Conservation (phyloP, 2,888 invertebrate genomes). For the Eristalis pertinax region DNA sequence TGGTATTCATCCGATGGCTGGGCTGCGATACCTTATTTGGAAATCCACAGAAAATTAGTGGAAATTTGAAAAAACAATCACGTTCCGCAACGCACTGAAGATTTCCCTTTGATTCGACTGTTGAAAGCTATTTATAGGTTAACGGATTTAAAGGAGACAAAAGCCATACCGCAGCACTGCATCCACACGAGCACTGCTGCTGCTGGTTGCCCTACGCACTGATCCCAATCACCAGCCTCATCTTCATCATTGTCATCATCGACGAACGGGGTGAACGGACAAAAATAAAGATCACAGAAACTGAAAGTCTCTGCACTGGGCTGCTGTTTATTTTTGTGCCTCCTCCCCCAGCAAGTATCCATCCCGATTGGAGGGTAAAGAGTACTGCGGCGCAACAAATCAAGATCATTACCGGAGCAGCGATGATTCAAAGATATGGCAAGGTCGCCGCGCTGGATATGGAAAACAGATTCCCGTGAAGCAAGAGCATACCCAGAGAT, state of each 20-base stretch:
- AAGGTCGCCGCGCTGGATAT: not conserved
- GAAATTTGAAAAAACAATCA: slow-evolving; percentile 43
- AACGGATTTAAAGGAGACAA: slow-evolving; percentile 38
- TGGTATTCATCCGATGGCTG: slow-evolving; percentile 39
- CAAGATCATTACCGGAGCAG: not conserved
- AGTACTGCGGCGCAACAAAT: not conserved
- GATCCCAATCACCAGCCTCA: slow-evolving; percentile 3
- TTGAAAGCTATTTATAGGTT: slow-evolving; percentile 54
- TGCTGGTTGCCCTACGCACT: not conserved
- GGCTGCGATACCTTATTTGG: slow-evolving; percentile 27
- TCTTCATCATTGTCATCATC: slow-evolving; percentile 13
- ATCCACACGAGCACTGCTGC: not conserved
- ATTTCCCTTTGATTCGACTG: slow-evolving; percentile 37
- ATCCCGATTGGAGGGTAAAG: not conserved
- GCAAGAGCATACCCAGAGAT: no score
- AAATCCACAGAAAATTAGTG: slow-evolving; percentile 32
- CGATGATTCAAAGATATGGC: not conserved
- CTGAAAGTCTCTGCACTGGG: no score
- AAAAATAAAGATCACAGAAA: slow-evolving; percentile 42
- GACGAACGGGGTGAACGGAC: slow-evolving; percentile 38
- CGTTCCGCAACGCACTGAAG: slow-evolving; percentile 27
- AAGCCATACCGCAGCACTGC: slow-evolving; percentile 10
- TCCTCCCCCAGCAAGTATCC: not conserved
- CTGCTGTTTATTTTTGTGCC: slow-evolving; percentile 34
- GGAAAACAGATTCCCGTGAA: not conserved